Evolutionary conservation across 2,888 invertebrate species (phyloP), one percentile per base, ranked within the genome.

Genomic region (Leucophenga maculata): DNA sequence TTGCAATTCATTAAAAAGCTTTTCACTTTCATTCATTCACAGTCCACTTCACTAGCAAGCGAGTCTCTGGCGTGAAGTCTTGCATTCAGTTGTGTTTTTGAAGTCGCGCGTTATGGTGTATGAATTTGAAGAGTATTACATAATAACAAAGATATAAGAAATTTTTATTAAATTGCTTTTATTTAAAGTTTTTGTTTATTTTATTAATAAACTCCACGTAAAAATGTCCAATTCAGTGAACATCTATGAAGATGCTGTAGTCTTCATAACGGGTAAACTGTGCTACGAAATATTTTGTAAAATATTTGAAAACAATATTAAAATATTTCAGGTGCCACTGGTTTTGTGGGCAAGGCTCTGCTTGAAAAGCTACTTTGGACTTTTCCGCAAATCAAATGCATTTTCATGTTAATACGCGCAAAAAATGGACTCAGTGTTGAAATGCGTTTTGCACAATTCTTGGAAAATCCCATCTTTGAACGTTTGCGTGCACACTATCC

Each of bases 281-380:
- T 65, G 8, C 18, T 32, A 31, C 20, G 48, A 48, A 60, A n/a
- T 60, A 50, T 50, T 50, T 48, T 44, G n/a, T 2, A 26, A 18
- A 48, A 39, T 8, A 18, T 59, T 1, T 91, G 90, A 0, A 86
- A 90, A 1, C 18, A 18, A 22, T 52, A 64, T n/a, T 66, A 54
- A 59, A 60, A 26, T 26, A 26, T 92, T 50, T 91, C 91, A 20
- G 93, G 93, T 4, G 92, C 91, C 8, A 95, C 95, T 18, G 97
- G 98, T n/a, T 98, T 97, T 87, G 91, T 98, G 65, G 97, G 98
- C 44, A 98, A 98, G 89, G 96, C 96, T 0, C 89, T 98, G 1
- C 89, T 98, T 72, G 98, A 98, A 89, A 98, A 98, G 87, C 90
- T 99, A 11, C 90, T 98, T 22, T 91, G 97, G 83, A 93, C 94